A percentile compares a stretch with the other conserved stretches of the same genome.
Evolutionary conservation across 2,888 invertebrate genomes (phyloP).

Genomic region (Pocota personata): DNA sequence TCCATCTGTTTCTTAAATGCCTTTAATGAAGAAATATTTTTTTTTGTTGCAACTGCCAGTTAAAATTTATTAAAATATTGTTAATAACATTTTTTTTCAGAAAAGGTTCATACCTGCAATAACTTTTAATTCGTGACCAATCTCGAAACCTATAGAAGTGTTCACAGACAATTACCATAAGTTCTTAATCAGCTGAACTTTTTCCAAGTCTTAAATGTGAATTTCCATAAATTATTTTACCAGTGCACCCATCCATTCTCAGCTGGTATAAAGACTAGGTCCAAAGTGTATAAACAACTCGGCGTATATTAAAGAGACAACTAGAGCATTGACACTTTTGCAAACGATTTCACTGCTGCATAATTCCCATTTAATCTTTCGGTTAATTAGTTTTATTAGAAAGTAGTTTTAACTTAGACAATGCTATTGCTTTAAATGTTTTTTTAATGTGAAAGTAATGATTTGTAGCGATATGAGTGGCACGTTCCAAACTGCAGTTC

Average conservation of each 20-base stretch:
- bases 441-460: conserved; percentile 34
- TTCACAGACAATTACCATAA: neutral
- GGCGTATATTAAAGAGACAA: neutral
- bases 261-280: neutral
- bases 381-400: conserved; percentile 8
- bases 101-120: neutral
- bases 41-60: no score
- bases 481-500: conserved; percentile 13
- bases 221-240: neutral
- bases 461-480: conserved; percentile 2
- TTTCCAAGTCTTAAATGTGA: neutral
- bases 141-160: neutral
- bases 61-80: no score
- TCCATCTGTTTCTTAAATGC: neutral
- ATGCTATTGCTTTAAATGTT: conserved; percentile 19
- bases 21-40: neutral
- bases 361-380: conserved; percentile 10
- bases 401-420: conserved; percentile 25
- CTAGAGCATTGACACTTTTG: conserved; percentile 25
- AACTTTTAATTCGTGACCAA: neutral
- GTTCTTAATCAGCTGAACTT: neutral
- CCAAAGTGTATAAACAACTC: neutral
- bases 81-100: no score
- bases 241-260: neutral
- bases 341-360: conserved; percentile 24